Evolutionary conservation across 2,888 invertebrate species (phyloP), one percentile per base, ranked within the genome.

Genomic region (Minunthozetes semirufus): DNA sequence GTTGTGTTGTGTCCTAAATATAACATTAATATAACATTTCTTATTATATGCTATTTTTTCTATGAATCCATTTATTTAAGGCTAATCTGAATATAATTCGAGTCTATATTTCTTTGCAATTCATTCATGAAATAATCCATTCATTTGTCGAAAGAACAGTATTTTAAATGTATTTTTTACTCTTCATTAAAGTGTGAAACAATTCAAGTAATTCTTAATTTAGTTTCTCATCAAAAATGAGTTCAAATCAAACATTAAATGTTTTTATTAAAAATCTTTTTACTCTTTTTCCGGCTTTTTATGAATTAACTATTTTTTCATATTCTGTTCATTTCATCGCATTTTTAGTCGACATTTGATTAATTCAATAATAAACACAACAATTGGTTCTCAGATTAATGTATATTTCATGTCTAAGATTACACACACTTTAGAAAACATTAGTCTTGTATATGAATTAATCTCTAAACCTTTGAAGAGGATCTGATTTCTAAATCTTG

Each of bases 141-240:
- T 66, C 66, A 29, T 33, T 38, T n/a, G 42, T 38, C 66, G 19
- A 66, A n/a, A 66, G 42, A n/a, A 66, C 15, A 19, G 59, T 22
- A 27, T 22, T 29, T 15, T 59, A 59, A 59, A 33, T 33, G 33
- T 29, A 29, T 59, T 22, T 27, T 15, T 59, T 29, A 5, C 27
- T 15, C 29, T 66, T 66, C 29, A 66, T 66, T 66, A 66, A 33
- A 66, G 66, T 66, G 66, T 66, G 66, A 66, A 66, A 66, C 66
- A 66, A 66, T 66, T 63, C 25, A 27, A 22, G 22, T 22, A 59
- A 22, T 15, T 66, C 66, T 33, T 66, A 66, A 66, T 38, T 66
- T 66, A 66, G 66, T 66, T 59, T 27, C 13, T 15, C 8, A 27
- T 8, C 17, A 6, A 59, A 59, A 59, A 59, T 59, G 25, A 59